Base-by-base conservation (phyloP, 2,797 vertebrate species). In the Trematomus bernacchii region DNA sequence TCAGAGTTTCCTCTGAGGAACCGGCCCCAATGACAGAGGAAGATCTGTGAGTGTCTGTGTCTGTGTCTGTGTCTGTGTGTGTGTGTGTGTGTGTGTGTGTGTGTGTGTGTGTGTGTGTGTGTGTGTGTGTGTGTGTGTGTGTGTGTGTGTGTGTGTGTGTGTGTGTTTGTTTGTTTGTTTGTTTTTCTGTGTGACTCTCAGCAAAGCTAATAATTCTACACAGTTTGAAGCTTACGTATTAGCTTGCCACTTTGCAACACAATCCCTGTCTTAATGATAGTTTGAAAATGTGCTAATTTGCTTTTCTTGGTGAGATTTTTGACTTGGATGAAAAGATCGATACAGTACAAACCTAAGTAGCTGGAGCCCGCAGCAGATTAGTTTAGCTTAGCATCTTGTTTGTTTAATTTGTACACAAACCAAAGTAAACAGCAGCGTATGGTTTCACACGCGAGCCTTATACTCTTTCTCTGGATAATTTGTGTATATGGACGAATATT, bases 1-100 rank as follows among this genome's bases (percentile, higher is more conserved):
- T 93, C 83, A 85, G 82, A 90, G 79, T 89, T 91, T 93, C 88
- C 90, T 87, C 71, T 70, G 57, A 81, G 84, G 77, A 84, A 75
- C 76, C 82, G 79, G 65, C 11, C 16, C 55, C 75, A 81, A 87
- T 85, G 79, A 86, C 65, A 85, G 82, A 80, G 80, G 65, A 52
- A 76, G 71, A 87, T 73, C 64, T 50, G 7, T 30, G 23, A 27
- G 5, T 14, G 27, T 27, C 44, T 50, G 58, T 57, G 15, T 33
- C 46, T 8, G 6, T 14, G 15, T 30, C 43, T 62, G 42, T 55
- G 13, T 18, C 53, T 53, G 23, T 55, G 37, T 46, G 6, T 33
- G 33, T 33, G 33, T 6, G 4, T 6, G 33, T 33, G 33, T 23
- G 23, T 23, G 23, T 23, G 23, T 23, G 23, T 23, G 23, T 23